phyloP scores from a whole-genome alignment of 2,888 invertebrate species.

The Macroteleia sp. region DNA sequence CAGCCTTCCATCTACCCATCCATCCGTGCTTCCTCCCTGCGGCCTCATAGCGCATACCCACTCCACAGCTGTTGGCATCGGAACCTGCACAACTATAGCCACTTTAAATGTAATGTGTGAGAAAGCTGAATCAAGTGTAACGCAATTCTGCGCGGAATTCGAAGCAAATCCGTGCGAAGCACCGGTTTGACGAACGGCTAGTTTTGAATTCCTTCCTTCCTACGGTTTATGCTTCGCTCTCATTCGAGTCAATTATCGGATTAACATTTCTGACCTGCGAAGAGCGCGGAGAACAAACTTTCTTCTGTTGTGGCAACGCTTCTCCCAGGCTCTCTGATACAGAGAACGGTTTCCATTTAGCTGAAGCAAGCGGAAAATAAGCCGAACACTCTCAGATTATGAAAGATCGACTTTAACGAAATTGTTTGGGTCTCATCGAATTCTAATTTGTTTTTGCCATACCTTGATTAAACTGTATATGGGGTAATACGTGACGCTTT shows the following conservation, averaged over 20 bases:
- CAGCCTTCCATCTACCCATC: slow-evolving; percentile 39
- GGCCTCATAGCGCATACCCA: slow-evolving; percentile 35
- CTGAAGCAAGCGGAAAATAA: no score
- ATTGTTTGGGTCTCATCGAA: no score
- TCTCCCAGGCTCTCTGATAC: not conserved
- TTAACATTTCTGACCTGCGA: slow-evolving; percentile 12
- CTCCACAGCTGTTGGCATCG: slow-evolving; percentile 57
- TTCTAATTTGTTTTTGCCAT: no score
- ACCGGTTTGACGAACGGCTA: slow-evolving; percentile 4
- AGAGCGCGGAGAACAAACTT: not conserved
- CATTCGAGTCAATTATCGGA: slow-evolving; percentile 19
- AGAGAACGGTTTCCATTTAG: not conserved
- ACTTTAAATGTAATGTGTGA: slow-evolving; percentile 53
- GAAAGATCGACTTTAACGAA: no score
- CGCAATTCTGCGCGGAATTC: slow-evolving; percentile 50
- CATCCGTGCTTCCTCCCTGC: slow-evolving; percentile 52
- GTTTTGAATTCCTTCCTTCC: slow-evolving; percentile 17
- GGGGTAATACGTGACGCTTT: no score
- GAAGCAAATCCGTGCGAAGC: slow-evolving; percentile 37
- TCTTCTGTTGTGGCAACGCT: not conserved
- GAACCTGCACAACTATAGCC: slow-evolving; percentile 51
- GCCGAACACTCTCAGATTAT: no score
- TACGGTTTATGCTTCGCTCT: slow-evolving; percentile 2
- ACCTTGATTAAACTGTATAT: no score
- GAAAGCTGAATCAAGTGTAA: slow-evolving; percentile 64